phyloP scores from a whole-genome alignment of 2,888 invertebrate genomes.

The Anthrax anthrax region DNA sequence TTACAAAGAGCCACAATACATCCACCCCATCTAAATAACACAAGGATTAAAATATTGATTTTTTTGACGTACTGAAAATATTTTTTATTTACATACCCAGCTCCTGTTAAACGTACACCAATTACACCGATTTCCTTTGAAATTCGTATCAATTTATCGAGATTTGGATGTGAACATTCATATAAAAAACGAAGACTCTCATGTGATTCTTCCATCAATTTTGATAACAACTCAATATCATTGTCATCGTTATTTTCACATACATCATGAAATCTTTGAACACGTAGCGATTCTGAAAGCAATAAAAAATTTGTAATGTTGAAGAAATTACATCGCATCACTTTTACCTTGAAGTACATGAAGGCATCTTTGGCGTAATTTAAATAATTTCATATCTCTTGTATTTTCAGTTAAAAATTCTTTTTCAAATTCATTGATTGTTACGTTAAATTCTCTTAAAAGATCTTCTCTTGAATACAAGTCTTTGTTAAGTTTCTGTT shows the following conservation, averaged over 20 bases:
- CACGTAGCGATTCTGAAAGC: slow-evolving; percentile 65
- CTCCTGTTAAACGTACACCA: slow-evolving; percentile 75
- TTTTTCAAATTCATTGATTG: slow-evolving; percentile 44
- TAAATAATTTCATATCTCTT: slow-evolving; percentile 47
- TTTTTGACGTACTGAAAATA: too few species aligned
- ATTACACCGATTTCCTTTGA: slow-evolving; percentile 52
- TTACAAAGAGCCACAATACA: slow-evolving; percentile 64
- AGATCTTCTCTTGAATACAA: slow-evolving; percentile 58
- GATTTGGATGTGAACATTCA: slow-evolving; percentile 81
- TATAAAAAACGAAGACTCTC: slow-evolving; percentile 69
- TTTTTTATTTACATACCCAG: slow-evolving; percentile 49
- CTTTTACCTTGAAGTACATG: slow-evolving; percentile 70
- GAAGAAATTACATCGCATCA: not conserved
- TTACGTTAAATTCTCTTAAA: slow-evolving; percentile 42
- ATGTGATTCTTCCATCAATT: slow-evolving; percentile 81
- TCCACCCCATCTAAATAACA: slow-evolving; percentile 72
- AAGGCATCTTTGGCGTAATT: slow-evolving; percentile 69
- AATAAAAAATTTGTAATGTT: too few species aligned
- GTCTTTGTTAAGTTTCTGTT: slow-evolving; percentile 45
- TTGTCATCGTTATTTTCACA: slow-evolving; percentile 29
- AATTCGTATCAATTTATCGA: slow-evolving; percentile 68
- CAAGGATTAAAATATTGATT: slow-evolving; percentile 4
- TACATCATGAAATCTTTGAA: slow-evolving; percentile 62
- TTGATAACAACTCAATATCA: slow-evolving; percentile 48
- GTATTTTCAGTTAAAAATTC: slow-evolving; percentile 53